Conservation (phyloP, 2,888 invertebrate species). For the Desoria tigrina region DNA sequence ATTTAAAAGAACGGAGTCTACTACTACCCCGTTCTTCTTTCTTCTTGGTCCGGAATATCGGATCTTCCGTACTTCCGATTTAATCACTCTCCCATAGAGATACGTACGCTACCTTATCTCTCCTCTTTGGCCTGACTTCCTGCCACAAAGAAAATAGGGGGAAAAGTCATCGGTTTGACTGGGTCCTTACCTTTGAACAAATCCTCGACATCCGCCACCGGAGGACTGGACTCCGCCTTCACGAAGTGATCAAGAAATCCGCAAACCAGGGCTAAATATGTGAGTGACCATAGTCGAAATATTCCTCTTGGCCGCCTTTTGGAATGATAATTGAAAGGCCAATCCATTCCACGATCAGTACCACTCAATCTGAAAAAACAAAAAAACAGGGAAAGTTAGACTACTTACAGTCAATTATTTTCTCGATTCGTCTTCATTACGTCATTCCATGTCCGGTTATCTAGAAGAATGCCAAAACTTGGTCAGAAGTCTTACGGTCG, state of each 20-base stretch:
- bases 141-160: not conserved
- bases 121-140: no score
- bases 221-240: constrained; percentile 52
- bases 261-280: constrained; percentile 48
- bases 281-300: constrained; percentile 47
- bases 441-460: not conserved
- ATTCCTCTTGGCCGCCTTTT: constrained; percentile 52
- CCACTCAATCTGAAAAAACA: constrained; percentile 50
- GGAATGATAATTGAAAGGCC: constrained; percentile 54
- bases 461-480: not conserved
- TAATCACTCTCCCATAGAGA: no score
- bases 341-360: constrained; percentile 54
- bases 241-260: constrained; percentile 43
- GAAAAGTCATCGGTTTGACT: no score
- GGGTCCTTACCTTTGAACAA: constrained; percentile 53
- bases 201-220: constrained; percentile 54
- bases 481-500: no score
- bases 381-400: constrained; percentile 32
- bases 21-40: no score
- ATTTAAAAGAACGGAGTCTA: no score
- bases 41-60: no score
- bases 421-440: constrained; percentile 17
- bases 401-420: constrained; percentile 22
- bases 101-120: no score
- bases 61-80: no score